Conservation (phyloP, 2,888 invertebrate genomes). For the Dendrolimus houi region DNA sequence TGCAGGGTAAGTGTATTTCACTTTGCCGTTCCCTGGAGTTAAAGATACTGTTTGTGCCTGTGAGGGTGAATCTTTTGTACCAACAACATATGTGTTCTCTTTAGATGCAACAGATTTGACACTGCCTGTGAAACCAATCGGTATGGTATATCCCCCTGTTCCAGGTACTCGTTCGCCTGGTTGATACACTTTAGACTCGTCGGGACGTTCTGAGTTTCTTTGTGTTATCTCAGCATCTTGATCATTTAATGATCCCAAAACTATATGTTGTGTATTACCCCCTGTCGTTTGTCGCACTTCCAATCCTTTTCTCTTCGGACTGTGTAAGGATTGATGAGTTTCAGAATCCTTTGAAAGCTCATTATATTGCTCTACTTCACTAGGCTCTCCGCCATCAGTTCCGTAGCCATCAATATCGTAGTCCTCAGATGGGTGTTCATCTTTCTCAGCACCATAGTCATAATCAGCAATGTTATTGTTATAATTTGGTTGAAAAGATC, state of each 20-base stretch:
- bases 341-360: slow-evolving; percentile 60
- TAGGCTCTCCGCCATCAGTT: slow-evolving; percentile 61
- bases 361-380: slow-evolving; percentile 79
- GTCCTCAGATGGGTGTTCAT: slow-evolving; percentile 49
- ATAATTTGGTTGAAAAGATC: slow-evolving; percentile 48
- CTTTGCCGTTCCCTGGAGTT: slow-evolving; percentile 66
- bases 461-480: slow-evolving; percentile 39
- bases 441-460: slow-evolving; percentile 55
- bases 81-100: slow-evolving; percentile 73
- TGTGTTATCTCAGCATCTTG: slow-evolving; percentile 79
- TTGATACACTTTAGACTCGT: slow-evolving; percentile 76
- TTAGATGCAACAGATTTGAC: slow-evolving; percentile 80
- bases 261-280: slow-evolving; percentile 79
- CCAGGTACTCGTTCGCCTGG: slow-evolving; percentile 82
- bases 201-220: slow-evolving; percentile 66
- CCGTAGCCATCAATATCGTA: slow-evolving; percentile 55
- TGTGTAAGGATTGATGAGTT: slow-evolving; percentile 49
- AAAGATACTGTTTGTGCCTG: slow-evolving; percentile 80
- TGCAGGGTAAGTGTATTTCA: slow-evolving; percentile 47
- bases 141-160: slow-evolving; percentile 80
- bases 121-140: slow-evolving; percentile 81
- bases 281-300: slow-evolving; percentile 67
- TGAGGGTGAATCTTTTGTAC: slow-evolving; percentile 76
- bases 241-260: slow-evolving; percentile 75
- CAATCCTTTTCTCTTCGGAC: slow-evolving; percentile 41